Evolutionary conservation across 2,797 vertebrate species (phyloP).

Genomic region (Bradypus variegatus): DNA sequence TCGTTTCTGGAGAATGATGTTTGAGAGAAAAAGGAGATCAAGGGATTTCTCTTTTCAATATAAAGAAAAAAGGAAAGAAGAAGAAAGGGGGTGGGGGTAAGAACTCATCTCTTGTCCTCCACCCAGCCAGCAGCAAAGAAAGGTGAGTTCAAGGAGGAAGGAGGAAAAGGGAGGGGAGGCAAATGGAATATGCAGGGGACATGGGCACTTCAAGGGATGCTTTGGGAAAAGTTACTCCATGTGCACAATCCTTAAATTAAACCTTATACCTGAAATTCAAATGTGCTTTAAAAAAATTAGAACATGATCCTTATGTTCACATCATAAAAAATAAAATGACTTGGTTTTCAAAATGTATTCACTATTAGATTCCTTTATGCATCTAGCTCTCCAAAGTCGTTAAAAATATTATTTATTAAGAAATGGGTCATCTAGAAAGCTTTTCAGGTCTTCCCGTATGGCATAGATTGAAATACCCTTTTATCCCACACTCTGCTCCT

Average conservation of each 20-base stretch:
- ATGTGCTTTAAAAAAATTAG: neutral
- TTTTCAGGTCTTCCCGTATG: neutral
- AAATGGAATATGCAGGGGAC: neutral
- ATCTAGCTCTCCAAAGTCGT: neutral
- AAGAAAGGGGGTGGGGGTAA: neutral
- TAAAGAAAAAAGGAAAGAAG: neutral
- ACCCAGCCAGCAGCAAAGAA: neutral
- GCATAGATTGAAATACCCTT: fast-evolving
- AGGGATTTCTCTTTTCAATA: neutral
- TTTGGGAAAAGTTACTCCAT: neutral
- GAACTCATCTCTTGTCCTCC: too few species aligned
- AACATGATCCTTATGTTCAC: neutral
- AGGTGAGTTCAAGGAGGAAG: neutral
- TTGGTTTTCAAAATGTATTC: neutral
- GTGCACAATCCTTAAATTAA: neutral
- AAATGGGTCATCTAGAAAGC: fast-evolving
- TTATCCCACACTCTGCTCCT: fast-evolving
- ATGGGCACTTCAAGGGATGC: fast-evolving
- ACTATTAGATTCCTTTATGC: neutral
- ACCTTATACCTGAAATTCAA: neutral
- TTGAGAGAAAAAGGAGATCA: neutral
- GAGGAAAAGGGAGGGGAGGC: neutral
- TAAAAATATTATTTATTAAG: neutral
- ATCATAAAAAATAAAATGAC: neutral
- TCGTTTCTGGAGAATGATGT: neutral